These are phyloP conservation scores for Gadus chalcogrammus DNA, from an alignment of 2,113 vertebrate species.

Conservation along the genomic window DNA sequence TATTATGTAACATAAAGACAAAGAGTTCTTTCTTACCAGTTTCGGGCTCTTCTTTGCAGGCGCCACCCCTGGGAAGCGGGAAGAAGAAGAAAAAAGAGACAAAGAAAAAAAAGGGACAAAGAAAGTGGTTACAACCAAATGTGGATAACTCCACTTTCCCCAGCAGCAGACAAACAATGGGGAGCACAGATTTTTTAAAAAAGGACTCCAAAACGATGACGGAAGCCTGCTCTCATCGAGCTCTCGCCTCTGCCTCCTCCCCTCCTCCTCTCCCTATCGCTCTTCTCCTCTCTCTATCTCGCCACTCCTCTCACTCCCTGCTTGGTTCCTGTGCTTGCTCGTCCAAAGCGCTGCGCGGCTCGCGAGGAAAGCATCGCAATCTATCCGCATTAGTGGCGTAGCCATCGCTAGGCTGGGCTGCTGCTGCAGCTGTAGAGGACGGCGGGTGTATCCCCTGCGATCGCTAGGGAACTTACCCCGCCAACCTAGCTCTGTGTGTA, in stretches of 20 bases:
- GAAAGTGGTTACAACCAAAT: not conserved
- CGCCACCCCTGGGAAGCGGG: constrained; percentile 85
- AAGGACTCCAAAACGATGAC: constrained; percentile 72
- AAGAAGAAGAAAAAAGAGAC: constrained; percentile 56
- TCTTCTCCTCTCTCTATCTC: constrained; percentile 8
- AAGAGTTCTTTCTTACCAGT: constrained; percentile 86
- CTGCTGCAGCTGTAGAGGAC: constrained; percentile 66
- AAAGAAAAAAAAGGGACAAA: not conserved
- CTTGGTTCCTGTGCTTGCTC: constrained; percentile 41
- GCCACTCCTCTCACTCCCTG: constrained; percentile 41
- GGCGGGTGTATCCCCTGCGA: constrained; percentile 72
- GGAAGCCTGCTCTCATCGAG: constrained; percentile 75
- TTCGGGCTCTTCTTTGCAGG: constrained; percentile 98
- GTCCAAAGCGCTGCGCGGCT: constrained; percentile 52
- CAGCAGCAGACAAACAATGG: constrained; percentile 4
- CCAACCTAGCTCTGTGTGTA: constrained; percentile 18
- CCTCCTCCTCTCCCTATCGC: constrained; percentile 20
- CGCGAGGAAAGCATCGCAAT: constrained; percentile 70
- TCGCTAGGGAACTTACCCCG: constrained; percentile 37
- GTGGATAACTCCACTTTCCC: too few relatives aligned
- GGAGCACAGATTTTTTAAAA: not conserved
- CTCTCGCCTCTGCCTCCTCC: constrained; percentile 68
- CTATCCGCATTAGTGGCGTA: constrained; percentile 86
- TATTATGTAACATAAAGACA: not conserved
- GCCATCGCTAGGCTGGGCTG: constrained; percentile 67